phyloP scores from a whole-genome alignment of 1,140 invertebrate species.

The Mercenaria mercenaria region DNA sequence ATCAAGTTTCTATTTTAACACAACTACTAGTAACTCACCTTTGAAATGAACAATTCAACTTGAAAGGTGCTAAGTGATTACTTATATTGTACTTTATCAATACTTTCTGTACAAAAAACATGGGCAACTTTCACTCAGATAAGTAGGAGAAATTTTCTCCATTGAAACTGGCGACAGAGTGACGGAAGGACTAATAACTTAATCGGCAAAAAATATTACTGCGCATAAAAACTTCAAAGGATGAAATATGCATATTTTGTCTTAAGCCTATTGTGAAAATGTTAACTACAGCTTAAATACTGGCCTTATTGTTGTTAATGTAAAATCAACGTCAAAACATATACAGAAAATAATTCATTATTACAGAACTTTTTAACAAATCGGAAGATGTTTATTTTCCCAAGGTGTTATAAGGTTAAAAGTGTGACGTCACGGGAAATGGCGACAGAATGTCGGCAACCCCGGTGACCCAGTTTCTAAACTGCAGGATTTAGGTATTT shows the following conservation, averaged over 20 bases:
- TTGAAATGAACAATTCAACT: background rate
- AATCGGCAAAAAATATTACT: constrained; percentile 64
- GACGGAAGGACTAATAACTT: constrained; percentile 75
- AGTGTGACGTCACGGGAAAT: constrained; percentile 62
- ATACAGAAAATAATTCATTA: no score
- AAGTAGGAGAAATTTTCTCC: constrained; percentile 68
- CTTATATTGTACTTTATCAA: background rate
- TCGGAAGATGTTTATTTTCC: constrained; percentile 40
- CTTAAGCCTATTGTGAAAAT: no score
- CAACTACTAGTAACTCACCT: background rate
- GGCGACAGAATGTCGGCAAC: constrained; percentile 75
- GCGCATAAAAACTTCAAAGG: constrained; percentile 21
- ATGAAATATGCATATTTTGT: no score
- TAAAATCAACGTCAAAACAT: no score
- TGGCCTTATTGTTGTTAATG: no score
- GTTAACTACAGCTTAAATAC: no score
- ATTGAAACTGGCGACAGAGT: constrained; percentile 82
- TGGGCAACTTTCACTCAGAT: constrained; percentile 58
- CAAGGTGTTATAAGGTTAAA: background rate
- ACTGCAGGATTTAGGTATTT: background rate
- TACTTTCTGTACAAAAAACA: constrained; percentile 29
- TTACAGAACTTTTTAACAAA: background rate
- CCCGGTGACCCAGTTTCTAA: constrained; percentile 39
- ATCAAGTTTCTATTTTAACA: background rate
- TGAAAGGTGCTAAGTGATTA: background rate